Conservation (phyloP, 2,113 vertebrate genomes). For the Proterorhinus semilunaris region DNA sequence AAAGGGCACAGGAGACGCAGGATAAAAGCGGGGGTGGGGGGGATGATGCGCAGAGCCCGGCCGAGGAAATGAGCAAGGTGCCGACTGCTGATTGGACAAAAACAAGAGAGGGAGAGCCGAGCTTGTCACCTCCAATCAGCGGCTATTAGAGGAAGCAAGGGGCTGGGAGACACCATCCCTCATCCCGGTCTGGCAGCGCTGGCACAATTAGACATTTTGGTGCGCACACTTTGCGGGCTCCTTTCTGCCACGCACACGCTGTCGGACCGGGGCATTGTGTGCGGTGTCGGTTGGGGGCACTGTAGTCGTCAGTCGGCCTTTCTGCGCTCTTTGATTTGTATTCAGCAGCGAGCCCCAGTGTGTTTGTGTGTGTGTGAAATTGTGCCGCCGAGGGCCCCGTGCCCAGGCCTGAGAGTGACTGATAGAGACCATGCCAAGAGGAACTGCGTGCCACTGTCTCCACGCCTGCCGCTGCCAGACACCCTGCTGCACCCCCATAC, state of each 20-base stretch:
- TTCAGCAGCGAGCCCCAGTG: conserved; percentile 26
- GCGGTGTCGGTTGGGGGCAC: conserved; percentile 53
- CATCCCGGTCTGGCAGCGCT: conserved; percentile 67
- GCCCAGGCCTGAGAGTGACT: conserved; percentile 72
- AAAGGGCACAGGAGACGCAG: conserved; percentile 58
- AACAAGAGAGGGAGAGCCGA: conserved; percentile 38
- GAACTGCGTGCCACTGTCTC: conserved; percentile 65
- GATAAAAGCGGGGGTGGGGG: conserved; percentile 32
- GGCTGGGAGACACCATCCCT: conserved; percentile 70
- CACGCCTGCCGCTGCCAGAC: conserved; percentile 57
- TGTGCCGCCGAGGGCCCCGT: conserved; percentile 56
- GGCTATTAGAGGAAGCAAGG: conserved; percentile 70
- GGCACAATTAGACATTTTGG: conserved; percentile 66
- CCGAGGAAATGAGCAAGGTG: conserved; percentile 54
- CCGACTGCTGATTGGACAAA: conserved; percentile 69
- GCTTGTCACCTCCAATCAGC: conserved; percentile 71
- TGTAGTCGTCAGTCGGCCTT: conserved; percentile 47
- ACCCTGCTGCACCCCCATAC: conserved; percentile 12
- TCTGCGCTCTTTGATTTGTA: conserved; percentile 28
- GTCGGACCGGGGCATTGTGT: conserved; percentile 62
- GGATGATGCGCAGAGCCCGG: conserved; percentile 48
- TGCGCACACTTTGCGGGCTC: conserved; percentile 45
- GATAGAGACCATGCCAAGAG: conserved; percentile 74
- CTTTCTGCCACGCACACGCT: conserved; percentile 14
- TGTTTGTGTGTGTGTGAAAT: conserved; percentile 20